Evolutionary conservation across 2,797 vertebrate genomes (phyloP).

Genomic region (Nyctibius grandis): DNA sequence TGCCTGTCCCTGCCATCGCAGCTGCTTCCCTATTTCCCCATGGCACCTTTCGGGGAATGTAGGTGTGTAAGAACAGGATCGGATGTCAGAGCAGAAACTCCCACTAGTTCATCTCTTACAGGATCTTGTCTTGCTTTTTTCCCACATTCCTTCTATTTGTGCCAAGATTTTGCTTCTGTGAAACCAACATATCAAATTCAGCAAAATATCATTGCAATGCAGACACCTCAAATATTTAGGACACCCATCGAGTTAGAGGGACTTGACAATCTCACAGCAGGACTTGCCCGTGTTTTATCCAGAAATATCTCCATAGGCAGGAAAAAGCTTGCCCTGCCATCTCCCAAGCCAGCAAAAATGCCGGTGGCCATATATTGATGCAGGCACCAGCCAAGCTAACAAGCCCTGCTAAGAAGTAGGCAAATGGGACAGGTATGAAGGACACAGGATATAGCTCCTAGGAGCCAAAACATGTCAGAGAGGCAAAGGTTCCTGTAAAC

Average conservation of each 20-base stretch:
- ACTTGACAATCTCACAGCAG: background rate
- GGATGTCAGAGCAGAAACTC: background rate
- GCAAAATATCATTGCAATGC: background rate
- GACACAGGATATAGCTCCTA: background rate
- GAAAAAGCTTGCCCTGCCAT: background rate
- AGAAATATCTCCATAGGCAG: background rate
- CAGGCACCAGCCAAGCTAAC: background rate
- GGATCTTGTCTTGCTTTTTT: background rate
- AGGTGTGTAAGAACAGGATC: background rate
- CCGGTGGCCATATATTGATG: accelerated
- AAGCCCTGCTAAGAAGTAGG: background rate
- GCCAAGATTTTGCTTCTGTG: background rate
- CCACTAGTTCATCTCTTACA: background rate
- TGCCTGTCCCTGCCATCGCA: background rate
- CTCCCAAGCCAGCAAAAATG: background rate
- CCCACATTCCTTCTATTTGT: background rate
- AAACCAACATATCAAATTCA: background rate
- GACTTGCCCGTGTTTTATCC: background rate
- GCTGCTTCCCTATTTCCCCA: background rate
- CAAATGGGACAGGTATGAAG: background rate
- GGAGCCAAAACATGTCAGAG: background rate
- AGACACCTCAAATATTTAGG: background rate
- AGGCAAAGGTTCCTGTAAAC: background rate
- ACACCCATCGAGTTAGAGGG: background rate
- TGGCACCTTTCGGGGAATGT: accelerated